phyloP scores from a whole-genome alignment of 2,888 invertebrate genomes.

The Polietes domitor region DNA sequence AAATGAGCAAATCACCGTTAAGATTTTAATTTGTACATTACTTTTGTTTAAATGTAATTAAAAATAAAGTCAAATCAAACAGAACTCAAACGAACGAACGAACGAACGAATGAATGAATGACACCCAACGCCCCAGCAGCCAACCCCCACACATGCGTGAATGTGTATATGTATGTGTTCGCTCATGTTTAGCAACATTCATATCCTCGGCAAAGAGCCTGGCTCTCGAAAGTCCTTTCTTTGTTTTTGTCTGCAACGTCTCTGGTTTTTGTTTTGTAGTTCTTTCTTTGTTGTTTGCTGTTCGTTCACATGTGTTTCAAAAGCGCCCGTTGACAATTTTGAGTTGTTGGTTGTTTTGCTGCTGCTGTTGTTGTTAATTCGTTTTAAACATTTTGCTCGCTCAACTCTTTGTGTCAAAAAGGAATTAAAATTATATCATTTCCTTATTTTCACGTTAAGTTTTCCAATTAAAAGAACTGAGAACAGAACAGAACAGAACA shows the following conservation, averaged over 20 bases:
- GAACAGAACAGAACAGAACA: too few species aligned
- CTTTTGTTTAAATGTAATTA: conserved; percentile 68
- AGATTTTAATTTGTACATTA: conserved; percentile 66
- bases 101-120: too few species aligned
- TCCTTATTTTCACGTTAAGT: conserved; percentile 67
- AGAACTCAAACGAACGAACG: neutral
- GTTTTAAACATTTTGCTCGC: conserved; percentile 29
- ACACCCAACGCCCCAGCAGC: neutral
- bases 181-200: neutral
- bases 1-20: conserved; percentile 68
- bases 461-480: conserved; percentile 66
- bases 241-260: neutral
- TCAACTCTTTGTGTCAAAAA: conserved; percentile 57
- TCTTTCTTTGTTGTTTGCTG: neutral
- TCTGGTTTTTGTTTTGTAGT: neutral
- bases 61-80: conserved; percentile 65
- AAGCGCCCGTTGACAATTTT: conserved; percentile 29
- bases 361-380: conserved; percentile 34
- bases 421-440: conserved; percentile 68
- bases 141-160: neutral
- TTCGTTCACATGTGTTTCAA: neutral
- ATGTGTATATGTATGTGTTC: neutral
- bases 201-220: neutral
- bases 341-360: neutral
- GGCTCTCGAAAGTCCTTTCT: neutral